Percentiles rank a stretch among this genome's conserved stretches.
Conservation (phyloP, 2,113 vertebrate genomes). For the Gracilinanus agilis region DNA sequence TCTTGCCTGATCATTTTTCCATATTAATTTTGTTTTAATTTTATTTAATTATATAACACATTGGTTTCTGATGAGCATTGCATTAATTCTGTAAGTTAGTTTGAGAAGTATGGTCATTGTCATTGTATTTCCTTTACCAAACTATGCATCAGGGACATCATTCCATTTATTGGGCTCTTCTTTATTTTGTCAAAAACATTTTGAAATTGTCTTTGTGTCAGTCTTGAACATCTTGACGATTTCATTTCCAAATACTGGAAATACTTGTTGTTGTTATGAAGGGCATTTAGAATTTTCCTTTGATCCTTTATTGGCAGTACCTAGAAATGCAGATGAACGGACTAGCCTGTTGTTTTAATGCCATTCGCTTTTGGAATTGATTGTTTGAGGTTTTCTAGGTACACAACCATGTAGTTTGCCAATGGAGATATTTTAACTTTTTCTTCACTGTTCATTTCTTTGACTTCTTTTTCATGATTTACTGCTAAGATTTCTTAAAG, state of each 20-base stretch:
- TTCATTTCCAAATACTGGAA: not conserved
- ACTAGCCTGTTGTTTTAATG: not conserved
- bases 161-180: not conserved
- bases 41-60: not conserved
- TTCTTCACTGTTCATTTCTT: not conserved
- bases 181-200: not conserved
- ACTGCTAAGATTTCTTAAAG: not conserved
- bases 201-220: not conserved
- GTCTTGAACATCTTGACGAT: not conserved
- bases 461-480: not conserved
- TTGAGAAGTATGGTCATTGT: not conserved
- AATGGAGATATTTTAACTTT: not conserved
- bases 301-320: not conserved
- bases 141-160: not conserved
- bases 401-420: not conserved
- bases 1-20: not conserved
- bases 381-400: not conserved
- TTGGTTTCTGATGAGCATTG: not conserved
- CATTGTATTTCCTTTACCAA: not conserved
- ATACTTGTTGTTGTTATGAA: not conserved
- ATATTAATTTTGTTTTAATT: not conserved
- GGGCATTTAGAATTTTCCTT: not conserved
- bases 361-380: not conserved
- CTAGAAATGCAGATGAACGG: not conserved
- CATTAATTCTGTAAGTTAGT: not conserved